These are phyloP conservation scores for cat (Felis catus) DNA, from an alignment of 2,113 vertebrate genomes.

Conservation along the genomic window F.catus_Fca126_mat1.0 CM031414.1:134594001-134594500, in stretches of 20 bases:
- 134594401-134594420: background rate
- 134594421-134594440: background rate
- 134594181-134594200: fast-evolving
- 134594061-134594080: background rate
- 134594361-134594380: too few relatives aligned
- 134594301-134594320: fast-evolving
- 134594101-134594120: background rate
- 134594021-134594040: fast-evolving
- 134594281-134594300: background rate
- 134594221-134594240: background rate
- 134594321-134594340: fast-evolving
- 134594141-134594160: fast-evolving
- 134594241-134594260: background rate
- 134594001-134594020: fast-evolving
- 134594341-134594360: fast-evolving
- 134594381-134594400: fast-evolving
- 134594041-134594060: background rate
- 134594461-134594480: too few relatives aligned
- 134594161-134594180: fast-evolving
- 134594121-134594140: background rate
- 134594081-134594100: background rate
- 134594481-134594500: background rate
- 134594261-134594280: background rate
- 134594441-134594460: too few relatives aligned
- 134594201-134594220: fast-evolving